Evolutionary conservation across 30 jellyfish, hydroid and myxozoan species (phyloP), one percentile per base, ranked within the genome.

Genomic region (Mastigias papua): DNA sequence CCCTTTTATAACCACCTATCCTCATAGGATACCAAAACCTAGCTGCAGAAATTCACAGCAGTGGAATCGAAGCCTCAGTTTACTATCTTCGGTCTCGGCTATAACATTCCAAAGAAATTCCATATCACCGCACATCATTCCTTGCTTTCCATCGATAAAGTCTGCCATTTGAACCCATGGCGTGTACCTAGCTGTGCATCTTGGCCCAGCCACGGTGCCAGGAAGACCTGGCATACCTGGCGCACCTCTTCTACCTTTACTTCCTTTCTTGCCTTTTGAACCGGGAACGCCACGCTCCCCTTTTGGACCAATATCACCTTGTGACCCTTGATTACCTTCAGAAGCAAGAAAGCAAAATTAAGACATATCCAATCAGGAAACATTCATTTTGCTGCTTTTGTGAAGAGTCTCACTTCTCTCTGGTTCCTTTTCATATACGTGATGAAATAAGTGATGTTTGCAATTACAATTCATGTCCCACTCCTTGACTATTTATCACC

Each of bases 161-260:
- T 88, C 91, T 30, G 29, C 62, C 48, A 69, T 73, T 26, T 49
- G 72, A 17, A 88, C 96, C 96, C 96, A 88, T 1, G 48, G 31
- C 37, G 91, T 88, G 89, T 88, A 88, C 60, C 82, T 34, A 19
- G 96, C 91, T 0, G 87, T 88, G 88, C 96, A 88, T 11, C 42
- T 33, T 26, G 96, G 96, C 19, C 96, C 96, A 50, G 73, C 91
- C 15, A 88, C 82, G 16, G 85, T 57, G 69, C 96, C 96, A 11
- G 96, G 96, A 25, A 78, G 91, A 10, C 96, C 96, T 1, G 96
- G 96, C 61, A 76, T 17, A 6, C 96, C 96, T 20, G 87, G 90
- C 0, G 96, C 76, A 35, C 96, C 96, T 67, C 96, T 54, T 67
- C 66, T 48, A 0, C 96, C 96, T 57, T 77, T 71, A 5, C 37